Percentiles rank a stretch among this genome's conserved stretches.
Evolutionary conservation across 2,888 invertebrate genomes (phyloP).

Genomic region (Eupeodes luniger): DNA sequence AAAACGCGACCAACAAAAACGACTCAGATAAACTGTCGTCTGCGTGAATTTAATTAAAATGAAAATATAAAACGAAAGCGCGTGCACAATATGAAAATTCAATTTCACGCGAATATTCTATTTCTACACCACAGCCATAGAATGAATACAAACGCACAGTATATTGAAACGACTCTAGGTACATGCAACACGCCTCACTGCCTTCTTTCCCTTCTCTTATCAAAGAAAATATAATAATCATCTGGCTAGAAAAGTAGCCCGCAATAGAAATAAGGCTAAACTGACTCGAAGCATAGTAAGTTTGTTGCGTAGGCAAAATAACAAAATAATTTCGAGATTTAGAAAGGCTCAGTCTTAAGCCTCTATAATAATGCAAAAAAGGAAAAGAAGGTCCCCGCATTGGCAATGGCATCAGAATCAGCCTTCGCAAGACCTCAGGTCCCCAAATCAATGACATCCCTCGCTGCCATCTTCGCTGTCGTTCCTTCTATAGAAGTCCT

Average conservation of each 20-base stretch:
- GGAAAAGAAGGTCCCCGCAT: slow-evolving; percentile 3
- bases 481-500: too few species aligned
- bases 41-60: slow-evolving; percentile 70
- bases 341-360: slow-evolving; percentile 69
- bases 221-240: slow-evolving; percentile 25
- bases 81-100: slow-evolving; percentile 66
- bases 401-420: background rate
- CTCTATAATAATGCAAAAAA: slow-evolving; percentile 61
- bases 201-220: slow-evolving; percentile 29
- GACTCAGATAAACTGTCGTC: slow-evolving; percentile 45
- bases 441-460: slow-evolving; percentile 22
- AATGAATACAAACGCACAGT: background rate
- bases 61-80: slow-evolving; percentile 49
- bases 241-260: slow-evolving; percentile 55
- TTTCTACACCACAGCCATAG: slow-evolving; percentile 2
- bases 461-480: background rate
- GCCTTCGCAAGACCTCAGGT: slow-evolving; percentile 1
- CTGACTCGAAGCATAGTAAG: background rate
- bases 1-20: slow-evolving; percentile 53
- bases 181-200: background rate
- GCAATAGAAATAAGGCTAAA: background rate
- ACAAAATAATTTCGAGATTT: slow-evolving; percentile 74
- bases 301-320: slow-evolving; percentile 45
- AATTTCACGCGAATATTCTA: slow-evolving; percentile 58
- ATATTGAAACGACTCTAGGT: background rate